Base-by-base conservation (phyloP, 2,888 invertebrate genomes). In the Hydrotaea diabolus region DNA sequence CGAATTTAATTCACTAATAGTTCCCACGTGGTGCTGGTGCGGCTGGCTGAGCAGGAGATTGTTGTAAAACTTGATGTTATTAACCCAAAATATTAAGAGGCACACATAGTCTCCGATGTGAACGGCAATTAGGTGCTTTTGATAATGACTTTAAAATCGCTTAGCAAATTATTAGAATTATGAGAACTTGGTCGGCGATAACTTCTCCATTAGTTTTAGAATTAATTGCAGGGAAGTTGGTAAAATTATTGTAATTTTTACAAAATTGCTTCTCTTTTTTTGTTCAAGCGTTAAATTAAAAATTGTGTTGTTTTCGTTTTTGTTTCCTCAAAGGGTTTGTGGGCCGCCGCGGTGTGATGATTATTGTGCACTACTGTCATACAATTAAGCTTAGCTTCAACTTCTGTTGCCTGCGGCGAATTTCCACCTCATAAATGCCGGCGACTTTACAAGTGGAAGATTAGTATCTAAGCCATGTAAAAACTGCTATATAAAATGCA, bases 1-100 rank as follows among this genome's bases (percentile, higher is more conserved):
- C 46, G 23, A 69, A 46, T 9, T 69, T 69, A 69, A 69, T 69
- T 46, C 74, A 26, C 17, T 46, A 73, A 74, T 62, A 62, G 59
- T 74, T 74, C 46, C 43, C 43, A 59, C n/a, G 17, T 73, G 57
- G 17, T 19, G 62, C 13, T 36, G 19, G n/a, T n/a, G 36, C 55
- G 55, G 21, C 2, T 39, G 39, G 39, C 39, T 39, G 19, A 3
- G 39, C 11, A 7, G 19, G 46, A 69, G 11, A 43, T 19, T 39
- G 66, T 66, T 66, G 43, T 66, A 66, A 66, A 66, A 19, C n/a
- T 46, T 13, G 43, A 21, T 66, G 23, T 46, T 46, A 69, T 23
- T 69, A 69, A 15, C 13, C 19, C 21, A 43, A 43, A 31, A 31
- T 69, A 46, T 23, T 46, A 59, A 46, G 15, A 46, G 9, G 49